Base-by-base conservation (phyloP, 2,113 vertebrate species). In the Lepisosteus osseus region DNA sequence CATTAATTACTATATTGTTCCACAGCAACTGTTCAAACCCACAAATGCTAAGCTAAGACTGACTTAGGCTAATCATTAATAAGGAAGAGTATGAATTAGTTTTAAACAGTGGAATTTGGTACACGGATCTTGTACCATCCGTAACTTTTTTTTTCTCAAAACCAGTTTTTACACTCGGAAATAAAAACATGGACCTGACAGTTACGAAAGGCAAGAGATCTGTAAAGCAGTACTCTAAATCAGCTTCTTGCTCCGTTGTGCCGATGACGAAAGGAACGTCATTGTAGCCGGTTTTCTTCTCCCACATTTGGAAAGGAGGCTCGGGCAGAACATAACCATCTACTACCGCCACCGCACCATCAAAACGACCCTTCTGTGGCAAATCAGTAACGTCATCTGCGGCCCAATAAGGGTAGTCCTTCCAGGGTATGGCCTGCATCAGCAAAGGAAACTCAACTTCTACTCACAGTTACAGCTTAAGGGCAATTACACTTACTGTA, bases 201-300 rank as follows among this genome's bases (percentile, higher is more conserved):
- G 29, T 29, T 29, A 29, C 29, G 29, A 29, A 29, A 29, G 29
- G 29, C 29, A 29, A 29, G 29, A 29, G 29, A 29, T 29, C 29
- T 29, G 29, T 29, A 3, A 54, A 62, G 45, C 14, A 15, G 72
- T 78, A 91, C 91, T 79, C 78, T 67, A 81, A 91, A 76, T 94
- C 91, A 0, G n/a, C 69, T 76, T 94, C 92, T 75, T 93, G 92
- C 68, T 83, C 83, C 0, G 86, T 89, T 6, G 90, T 90, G 61
- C 92, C 91, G 1, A 93, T 63, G 0, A 94, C 63, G 2, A 90
- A 86, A 0, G 91, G 91, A 29, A 94, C 87, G 3, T 94, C 90
- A 0, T 70, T 92, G 68, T 83, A 77, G 13, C 55, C 17, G 0
- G 15, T 42, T 11, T 76, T 78, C n/a, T 84, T 84, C 76, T 86